Conservation (phyloP, 2,797 vertebrate species). For the Pantherophis alleghaniensis region DNA sequence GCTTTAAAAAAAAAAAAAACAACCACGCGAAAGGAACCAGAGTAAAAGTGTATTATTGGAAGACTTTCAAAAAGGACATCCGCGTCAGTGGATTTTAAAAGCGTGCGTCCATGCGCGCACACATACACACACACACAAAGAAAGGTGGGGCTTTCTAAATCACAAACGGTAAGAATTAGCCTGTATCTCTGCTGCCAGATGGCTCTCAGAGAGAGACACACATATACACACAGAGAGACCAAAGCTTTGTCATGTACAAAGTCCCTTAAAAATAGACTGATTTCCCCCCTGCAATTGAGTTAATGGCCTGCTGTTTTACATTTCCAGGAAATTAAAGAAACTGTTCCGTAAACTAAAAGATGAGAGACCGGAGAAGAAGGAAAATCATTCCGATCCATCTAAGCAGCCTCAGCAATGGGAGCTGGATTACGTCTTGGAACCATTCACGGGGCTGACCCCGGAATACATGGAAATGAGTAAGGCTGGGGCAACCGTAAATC, state of each 20-base stretch:
- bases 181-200: not conserved
- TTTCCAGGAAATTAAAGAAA: constrained; percentile 77
- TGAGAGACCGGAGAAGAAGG: constrained; percentile 73
- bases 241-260: not conserved
- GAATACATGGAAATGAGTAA: constrained; percentile 99
- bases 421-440: constrained; percentile 87
- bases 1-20: constrained; percentile 33
- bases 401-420: constrained; percentile 87
- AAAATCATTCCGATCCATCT: constrained; percentile 71
- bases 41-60: constrained; percentile 51
- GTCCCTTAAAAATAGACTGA: not conserved
- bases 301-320: constrained; percentile 23
- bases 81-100: constrained; percentile 46
- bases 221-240: accelerated
- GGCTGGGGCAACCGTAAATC: constrained; percentile 26
- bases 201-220: not conserved
- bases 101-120: accelerated
- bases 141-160: not conserved
- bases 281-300: not conserved
- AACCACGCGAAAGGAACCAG: constrained; percentile 45
- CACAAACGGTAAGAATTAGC: not conserved
- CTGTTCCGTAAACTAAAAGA: constrained; percentile 86
- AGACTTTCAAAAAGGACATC: constrained; percentile 48
- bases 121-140: no score
- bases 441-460: constrained; percentile 89